Evolutionary conservation across 2,888 invertebrate species (phyloP).

Genomic region (Melanotus villosus): DNA sequence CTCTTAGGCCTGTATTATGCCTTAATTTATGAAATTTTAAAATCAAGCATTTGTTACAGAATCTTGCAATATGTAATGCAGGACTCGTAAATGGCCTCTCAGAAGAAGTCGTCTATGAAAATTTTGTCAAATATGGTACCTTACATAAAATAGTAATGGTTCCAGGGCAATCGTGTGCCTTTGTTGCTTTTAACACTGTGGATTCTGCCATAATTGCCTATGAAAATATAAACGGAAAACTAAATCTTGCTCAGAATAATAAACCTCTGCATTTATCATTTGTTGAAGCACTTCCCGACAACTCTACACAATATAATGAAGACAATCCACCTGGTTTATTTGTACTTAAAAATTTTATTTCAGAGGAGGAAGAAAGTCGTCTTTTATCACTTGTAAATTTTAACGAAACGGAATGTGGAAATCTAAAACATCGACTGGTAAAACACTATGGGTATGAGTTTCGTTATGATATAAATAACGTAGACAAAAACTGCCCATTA

Average conservation of each 20-base stretch:
- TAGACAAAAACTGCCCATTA: constrained; percentile 80
- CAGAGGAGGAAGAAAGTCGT: constrained; percentile 75
- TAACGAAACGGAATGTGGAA: constrained; percentile 62
- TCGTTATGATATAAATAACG: constrained; percentile 88
- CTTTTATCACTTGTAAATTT: constrained; percentile 73
- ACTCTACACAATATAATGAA: constrained; percentile 14
- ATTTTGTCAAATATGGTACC: constrained; percentile 71
- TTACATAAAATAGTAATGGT: constrained; percentile 78
- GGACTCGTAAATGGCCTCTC: constrained; percentile 87
- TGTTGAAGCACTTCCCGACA: constrained; percentile 67
- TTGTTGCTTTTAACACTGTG: constrained; percentile 74
- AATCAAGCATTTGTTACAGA: constrained; percentile 68
- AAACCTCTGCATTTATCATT: constrained; percentile 78
- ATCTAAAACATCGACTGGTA: constrained; percentile 86
- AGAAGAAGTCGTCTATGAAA: constrained; percentile 74
- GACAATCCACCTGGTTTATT: constrained; percentile 77
- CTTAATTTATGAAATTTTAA: background rate
- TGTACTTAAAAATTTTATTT: constrained; percentile 81
- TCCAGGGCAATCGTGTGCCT: constrained; percentile 87
- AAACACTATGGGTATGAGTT: constrained; percentile 95
- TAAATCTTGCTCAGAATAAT: constrained; percentile 72
- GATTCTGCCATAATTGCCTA: constrained; percentile 73
- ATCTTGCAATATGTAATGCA: constrained; percentile 86
- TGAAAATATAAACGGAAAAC: constrained; percentile 73
- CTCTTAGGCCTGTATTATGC: too few species aligned